Evolutionary conservation across 37 sponge, comb jelly and placozoan species (phyloP).

Genomic region (Ianthella basta): DNA sequence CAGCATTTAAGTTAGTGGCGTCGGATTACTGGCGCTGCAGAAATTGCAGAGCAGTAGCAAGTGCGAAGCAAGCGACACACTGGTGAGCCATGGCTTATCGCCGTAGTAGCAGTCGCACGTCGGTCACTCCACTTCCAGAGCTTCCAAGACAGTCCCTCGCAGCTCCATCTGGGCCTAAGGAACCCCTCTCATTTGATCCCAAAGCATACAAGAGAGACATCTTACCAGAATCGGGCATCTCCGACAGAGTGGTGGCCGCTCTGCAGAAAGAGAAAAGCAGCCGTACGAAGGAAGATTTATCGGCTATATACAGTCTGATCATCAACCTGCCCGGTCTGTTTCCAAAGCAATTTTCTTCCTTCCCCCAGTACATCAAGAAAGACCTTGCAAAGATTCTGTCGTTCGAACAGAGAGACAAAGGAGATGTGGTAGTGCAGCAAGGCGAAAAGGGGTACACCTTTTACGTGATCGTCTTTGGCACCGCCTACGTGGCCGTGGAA

Average conservation of each 20-base stretch:
- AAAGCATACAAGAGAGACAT: conserved; percentile 48
- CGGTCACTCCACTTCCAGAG: too few relatives aligned
- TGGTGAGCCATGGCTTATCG: too few relatives aligned
- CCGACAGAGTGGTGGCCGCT: conserved; percentile 52
- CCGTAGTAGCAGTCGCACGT: too few relatives aligned
- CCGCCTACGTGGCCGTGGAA: conserved; percentile 57
- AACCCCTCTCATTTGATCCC: conserved; percentile 55
- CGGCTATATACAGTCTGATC: conserved; percentile 35
- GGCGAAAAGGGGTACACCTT: conserved; percentile 76
- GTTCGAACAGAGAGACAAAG: conserved; percentile 70
- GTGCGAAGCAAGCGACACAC: too few relatives aligned
- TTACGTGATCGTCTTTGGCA: conserved; percentile 83
- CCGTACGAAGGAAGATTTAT: conserved; percentile 57
- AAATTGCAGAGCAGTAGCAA: too few relatives aligned
- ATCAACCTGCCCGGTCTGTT: conserved; percentile 21
- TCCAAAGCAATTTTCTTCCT: conserved; percentile 61
- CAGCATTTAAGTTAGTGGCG: too few relatives aligned
- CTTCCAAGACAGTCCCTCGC: too few relatives aligned
- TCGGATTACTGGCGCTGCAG: too few relatives aligned
- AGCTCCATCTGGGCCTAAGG: background rate
- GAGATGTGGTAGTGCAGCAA: conserved; percentile 67
- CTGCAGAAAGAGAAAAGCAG: conserved; percentile 55
- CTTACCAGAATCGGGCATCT: conserved; percentile 24
- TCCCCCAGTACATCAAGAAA: conserved; percentile 58
- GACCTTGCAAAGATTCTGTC: conserved; percentile 68